A percentile compares a stretch with the other conserved stretches of the same genome.
phyloP scores from a whole-genome alignment of 1,140 invertebrate genomes.

The Prorops nasuta region DNA sequence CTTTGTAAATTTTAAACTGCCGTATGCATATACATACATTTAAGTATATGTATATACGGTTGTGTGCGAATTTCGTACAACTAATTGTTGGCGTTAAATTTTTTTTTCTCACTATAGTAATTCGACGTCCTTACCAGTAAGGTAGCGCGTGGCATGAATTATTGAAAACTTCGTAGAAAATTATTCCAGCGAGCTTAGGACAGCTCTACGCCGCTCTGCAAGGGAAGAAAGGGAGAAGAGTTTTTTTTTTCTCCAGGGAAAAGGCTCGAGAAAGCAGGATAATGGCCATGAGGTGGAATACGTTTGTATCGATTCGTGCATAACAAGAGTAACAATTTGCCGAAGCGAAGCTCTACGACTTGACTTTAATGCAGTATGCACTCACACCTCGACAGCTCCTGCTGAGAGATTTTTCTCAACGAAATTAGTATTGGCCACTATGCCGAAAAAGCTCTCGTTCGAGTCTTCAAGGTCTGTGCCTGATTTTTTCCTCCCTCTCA shows the following conservation, averaged over 20 bases:
- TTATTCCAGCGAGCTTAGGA: conserved; percentile 15
- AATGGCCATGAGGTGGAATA: conserved; percentile 18
- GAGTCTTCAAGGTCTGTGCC: no score
- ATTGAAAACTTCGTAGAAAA: conserved; percentile 29
- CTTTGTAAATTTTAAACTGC: no score
- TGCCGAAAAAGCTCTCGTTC: no score
- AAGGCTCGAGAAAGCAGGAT: conserved; percentile 14
- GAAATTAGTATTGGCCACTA: neutral
- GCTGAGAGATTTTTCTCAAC: conserved; percentile 1
- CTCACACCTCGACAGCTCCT: conserved; percentile 7
- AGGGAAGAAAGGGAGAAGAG: neutral
- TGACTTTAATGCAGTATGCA: conserved; percentile 8
- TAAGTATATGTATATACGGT: no score
- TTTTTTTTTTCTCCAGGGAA: conserved; percentile 6
- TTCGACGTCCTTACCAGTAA: conserved; percentile 5
- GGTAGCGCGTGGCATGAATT: conserved; percentile 27
- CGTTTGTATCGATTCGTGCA: conserved; percentile 21
- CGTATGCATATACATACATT: no score
- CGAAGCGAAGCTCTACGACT: neutral
- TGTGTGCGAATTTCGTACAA: neutral
- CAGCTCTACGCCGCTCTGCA: neutral
- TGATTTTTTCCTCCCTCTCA: no score
- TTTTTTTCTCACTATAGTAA: conserved; percentile 2
- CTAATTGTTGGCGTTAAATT: neutral
- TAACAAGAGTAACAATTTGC: conserved; percentile 34